Percentiles rank a stretch among this genome's conserved stretches.
Conservation (phyloP, 2,113 vertebrate genomes). For the Cheirogaleus medius region DNA sequence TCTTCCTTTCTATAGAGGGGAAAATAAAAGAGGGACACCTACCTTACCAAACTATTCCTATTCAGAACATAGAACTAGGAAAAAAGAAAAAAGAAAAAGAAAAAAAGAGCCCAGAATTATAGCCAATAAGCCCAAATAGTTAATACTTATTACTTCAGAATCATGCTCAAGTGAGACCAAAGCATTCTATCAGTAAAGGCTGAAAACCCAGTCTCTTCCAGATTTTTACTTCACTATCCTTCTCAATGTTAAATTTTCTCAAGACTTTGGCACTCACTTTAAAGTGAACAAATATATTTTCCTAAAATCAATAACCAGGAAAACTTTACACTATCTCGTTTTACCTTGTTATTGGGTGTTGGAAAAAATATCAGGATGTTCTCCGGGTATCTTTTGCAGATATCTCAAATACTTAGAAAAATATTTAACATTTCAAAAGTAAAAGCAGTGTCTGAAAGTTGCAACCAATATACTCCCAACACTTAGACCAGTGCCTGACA, state of each 20-base stretch:
- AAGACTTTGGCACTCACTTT: background rate
- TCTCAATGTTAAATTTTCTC: background rate
- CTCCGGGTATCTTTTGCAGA: background rate
- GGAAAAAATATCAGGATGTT: background rate
- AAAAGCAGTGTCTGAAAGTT: background rate
- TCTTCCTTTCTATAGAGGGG: background rate
- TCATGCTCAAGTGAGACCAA: background rate
- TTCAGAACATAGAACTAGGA: background rate
- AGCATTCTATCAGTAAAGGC: background rate
- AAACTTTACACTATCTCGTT: background rate
- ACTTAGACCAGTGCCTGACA: background rate
- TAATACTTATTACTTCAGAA: background rate
- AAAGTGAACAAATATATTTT: background rate
- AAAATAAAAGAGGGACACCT: background rate
- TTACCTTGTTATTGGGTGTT: background rate
- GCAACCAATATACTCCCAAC: background rate
- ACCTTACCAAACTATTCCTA: background rate
- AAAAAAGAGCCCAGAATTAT: background rate
- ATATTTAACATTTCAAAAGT: slow-evolving; percentile 16
- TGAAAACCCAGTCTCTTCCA: background rate
- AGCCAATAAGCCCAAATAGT: background rate
- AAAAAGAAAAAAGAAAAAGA: too few species aligned
- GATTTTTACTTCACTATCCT: background rate
- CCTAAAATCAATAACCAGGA: background rate
- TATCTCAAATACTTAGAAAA: background rate